These are phyloP conservation scores for Diorhabda sublineata DNA, from an alignment of 1,140 invertebrate species.

Conservation along the genomic window DNA sequence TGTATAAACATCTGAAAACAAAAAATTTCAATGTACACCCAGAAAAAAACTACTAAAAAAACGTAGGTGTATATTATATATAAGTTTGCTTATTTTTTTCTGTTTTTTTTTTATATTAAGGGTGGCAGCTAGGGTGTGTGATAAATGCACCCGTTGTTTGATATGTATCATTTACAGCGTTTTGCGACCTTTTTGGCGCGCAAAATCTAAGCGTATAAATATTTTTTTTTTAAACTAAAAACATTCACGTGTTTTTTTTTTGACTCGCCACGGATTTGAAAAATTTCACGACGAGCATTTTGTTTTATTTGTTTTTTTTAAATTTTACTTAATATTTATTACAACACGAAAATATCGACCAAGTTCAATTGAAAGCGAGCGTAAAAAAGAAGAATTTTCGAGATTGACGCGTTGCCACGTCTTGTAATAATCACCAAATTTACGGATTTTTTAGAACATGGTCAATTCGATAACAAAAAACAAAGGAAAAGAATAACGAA, in stretches of 20 bases:
- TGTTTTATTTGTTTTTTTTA: slow-evolving; percentile 17
- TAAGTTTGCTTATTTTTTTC: no score
- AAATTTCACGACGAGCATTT: slow-evolving; percentile 14
- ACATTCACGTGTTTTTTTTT: slow-evolving; percentile 6
- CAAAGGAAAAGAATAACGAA: neutral
- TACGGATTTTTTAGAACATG: neutral
- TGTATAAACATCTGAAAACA: slow-evolving; percentile 11
- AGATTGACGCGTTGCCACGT: neutral
- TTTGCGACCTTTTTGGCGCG: slow-evolving; percentile 1
- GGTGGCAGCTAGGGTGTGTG: neutral
- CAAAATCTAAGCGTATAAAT: slow-evolving; percentile 18
- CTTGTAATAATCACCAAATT: slow-evolving; percentile 4
- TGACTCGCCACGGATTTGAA: slow-evolving; percentile 13
- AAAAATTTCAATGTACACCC: neutral
- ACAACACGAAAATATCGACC: slow-evolving; percentile 4
- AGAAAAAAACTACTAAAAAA: neutral
- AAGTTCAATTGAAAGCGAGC: neutral
- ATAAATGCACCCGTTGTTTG: slow-evolving; percentile 11
- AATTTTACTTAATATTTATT: slow-evolving; percentile 12
- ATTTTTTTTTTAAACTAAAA: neutral
- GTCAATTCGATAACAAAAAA: neutral
- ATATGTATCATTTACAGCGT: slow-evolving; percentile 21
- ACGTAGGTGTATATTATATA: no score
- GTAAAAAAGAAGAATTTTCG: neutral
- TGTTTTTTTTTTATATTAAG: no score